phyloP scores from a whole-genome alignment of 2,888 invertebrate species.

The Pristionchus fissidentatus region DNA sequence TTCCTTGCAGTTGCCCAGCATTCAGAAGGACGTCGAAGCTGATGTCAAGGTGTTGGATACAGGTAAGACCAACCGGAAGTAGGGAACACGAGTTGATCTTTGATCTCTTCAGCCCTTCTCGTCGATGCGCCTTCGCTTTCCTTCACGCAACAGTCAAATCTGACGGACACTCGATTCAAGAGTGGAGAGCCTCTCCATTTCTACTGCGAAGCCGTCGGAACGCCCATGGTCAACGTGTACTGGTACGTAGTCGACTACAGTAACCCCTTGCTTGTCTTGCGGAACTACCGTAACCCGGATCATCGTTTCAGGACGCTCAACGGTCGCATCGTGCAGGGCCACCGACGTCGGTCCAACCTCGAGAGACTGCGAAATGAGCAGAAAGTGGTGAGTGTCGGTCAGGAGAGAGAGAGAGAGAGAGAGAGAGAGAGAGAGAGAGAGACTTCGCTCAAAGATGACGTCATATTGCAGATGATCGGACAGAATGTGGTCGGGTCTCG shows the following conservation, averaged over 20 bases:
- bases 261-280: background rate
- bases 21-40: background rate
- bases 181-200: slow-evolving; percentile 14
- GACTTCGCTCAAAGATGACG: background rate
- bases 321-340: slow-evolving; percentile 35
- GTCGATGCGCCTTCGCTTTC: slow-evolving; percentile 11
- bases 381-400: slow-evolving; percentile 30
- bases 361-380: slow-evolving; percentile 5
- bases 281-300: background rate
- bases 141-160: slow-evolving; percentile 2
- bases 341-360: background rate
- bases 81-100: background rate
- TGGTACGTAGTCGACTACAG: slow-evolving; percentile 19
- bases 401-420: too few relatives aligned
- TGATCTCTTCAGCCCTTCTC: slow-evolving; percentile 18
- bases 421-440: background rate
- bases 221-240: slow-evolving; percentile 40
- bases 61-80: background rate
- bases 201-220: slow-evolving; percentile 36
- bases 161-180: background rate
- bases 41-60: background rate
- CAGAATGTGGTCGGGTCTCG: background rate
- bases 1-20: background rate
- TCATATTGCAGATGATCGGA: slow-evolving; percentile 33
- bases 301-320: slow-evolving; percentile 35